Base-by-base conservation (phyloP, 1,140 invertebrate species). In the Paracyclopina nana region DNA sequence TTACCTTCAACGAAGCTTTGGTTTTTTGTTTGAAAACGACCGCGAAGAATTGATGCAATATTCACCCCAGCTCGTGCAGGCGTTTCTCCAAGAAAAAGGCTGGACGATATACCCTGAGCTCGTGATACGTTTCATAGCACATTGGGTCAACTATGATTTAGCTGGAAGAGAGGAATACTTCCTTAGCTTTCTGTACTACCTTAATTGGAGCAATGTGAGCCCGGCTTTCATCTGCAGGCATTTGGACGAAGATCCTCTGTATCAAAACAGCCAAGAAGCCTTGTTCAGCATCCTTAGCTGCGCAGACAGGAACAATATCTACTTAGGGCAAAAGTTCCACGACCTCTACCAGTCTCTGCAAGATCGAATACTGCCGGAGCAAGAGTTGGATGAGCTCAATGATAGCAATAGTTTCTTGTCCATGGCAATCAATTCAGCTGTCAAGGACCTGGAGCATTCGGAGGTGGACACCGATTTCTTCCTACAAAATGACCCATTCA, bases 381-480 rank as follows among this genome's bases (percentile, higher is more conserved):
- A n/a, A 16, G 34, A 38, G 5, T 38, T 38, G 34, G 34, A 38
- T n/a, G 42, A 44, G 24, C 24, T 44, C 2, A 25, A 44, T 24
- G 42, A 44, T 25, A 20, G 16, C 18, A 44, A 14, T 3, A 20
- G 16, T 25, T 44, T 44, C 42, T 25, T 44, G 16, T 44, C 42
- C 4, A n/a, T 44, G 5, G 42, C 42, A 20, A 14, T 44, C 5
- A 44, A 44, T 20, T 30, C 29, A 9, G 29, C 29, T 30, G 24
- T 44, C 16, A 44, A 44, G 24, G 42, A 44, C 5, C 42, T 44
- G 2, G 42, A 44, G 12, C 42, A 44, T 12, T 24, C 42, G n/a
- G 42, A 24, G 2, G 42, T 44, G 3, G 42, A 44, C 12, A 18
- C 42, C 2, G 42, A 44, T 25, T 44, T 14, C 14, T 24, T 44